phyloP scores from a whole-genome alignment of 2,797 vertebrate genomes.

The Squalus acanthias region DNA sequence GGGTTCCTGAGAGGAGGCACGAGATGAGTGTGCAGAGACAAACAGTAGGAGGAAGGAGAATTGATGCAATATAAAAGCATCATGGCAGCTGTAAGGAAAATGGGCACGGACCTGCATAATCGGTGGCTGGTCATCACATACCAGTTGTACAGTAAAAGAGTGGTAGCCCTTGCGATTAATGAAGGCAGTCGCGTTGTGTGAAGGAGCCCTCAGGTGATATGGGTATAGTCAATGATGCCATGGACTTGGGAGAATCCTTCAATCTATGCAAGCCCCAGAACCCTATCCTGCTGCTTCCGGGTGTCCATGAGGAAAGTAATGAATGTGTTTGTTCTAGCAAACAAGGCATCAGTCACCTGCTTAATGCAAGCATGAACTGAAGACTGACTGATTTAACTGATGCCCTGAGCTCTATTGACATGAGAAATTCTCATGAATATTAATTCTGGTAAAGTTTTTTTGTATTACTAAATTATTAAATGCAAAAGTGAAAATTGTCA shows the following conservation, averaged over 20 bases:
- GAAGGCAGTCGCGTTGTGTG: neutral
- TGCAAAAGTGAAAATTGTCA: conserved; percentile 30
- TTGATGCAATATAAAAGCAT: neutral
- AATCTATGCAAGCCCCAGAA: neutral
- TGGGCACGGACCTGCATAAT: neutral
- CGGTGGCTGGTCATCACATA: neutral
- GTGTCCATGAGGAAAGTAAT: neutral
- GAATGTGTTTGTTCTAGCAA: neutral
- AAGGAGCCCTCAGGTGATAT: neutral
- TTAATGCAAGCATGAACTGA: conserved; percentile 9
- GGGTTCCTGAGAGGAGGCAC: neutral
- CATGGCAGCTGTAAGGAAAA: neutral
- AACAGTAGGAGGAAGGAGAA: neutral
- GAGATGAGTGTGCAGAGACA: neutral
- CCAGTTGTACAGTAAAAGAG: neutral
- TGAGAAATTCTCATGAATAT: conserved; percentile 29
- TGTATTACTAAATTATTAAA: conserved; percentile 36
- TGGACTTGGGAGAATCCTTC: neutral
- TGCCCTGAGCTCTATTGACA: conserved; percentile 8
- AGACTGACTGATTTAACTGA: neutral
- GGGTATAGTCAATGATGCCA: neutral
- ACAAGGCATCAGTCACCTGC: neutral
- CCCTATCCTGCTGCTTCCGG: neutral
- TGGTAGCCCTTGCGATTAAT: neutral
- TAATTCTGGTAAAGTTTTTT: conserved; percentile 34